phyloP scores from a whole-genome alignment of 2,888 invertebrate genomes.

The Rhamphomyia laevipes region DNA sequence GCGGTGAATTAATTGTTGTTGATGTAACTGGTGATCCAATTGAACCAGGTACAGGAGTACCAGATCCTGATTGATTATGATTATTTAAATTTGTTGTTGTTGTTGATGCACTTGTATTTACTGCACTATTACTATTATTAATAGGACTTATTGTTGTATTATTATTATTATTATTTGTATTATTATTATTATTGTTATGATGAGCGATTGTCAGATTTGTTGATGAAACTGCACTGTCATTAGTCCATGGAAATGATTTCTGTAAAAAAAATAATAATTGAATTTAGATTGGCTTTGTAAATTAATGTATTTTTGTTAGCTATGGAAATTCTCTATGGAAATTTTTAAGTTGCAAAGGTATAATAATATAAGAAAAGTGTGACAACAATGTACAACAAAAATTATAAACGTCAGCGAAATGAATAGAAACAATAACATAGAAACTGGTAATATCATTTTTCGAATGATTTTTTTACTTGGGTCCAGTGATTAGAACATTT shows the following conservation, averaged over 20 bases:
- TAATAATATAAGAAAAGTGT: no score
- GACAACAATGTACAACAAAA: no score
- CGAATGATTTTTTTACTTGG: no score
- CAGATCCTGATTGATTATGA: slow-evolving; percentile 20
- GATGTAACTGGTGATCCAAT: slow-evolving; percentile 18
- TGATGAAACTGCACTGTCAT: slow-evolving; percentile 26
- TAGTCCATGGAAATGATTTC: slow-evolving; percentile 53
- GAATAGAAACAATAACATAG: no score
- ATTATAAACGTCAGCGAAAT: no score
- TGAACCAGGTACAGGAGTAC: slow-evolving; percentile 26
- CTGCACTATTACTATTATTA: slow-evolving; percentile 11
- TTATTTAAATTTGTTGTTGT: slow-evolving; percentile 25
- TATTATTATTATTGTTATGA: slow-evolving; percentile 15
- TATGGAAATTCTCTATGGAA: no score
- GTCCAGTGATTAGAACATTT: no score
- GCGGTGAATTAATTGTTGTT: slow-evolving; percentile 15
- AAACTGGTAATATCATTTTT: no score
- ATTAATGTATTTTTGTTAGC: no score
- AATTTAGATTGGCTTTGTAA: slow-evolving; percentile 13
- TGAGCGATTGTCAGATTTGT: slow-evolving; percentile 14
- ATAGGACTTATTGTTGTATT: neutral
- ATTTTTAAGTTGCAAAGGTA: no score
- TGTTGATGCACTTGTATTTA: slow-evolving; percentile 18
- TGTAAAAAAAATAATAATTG: slow-evolving; percentile 36
- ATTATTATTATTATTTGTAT: slow-evolving; percentile 4